phyloP scores from a whole-genome alignment of 2,113 vertebrate genomes.

The Calyptomena viridis region DNA sequence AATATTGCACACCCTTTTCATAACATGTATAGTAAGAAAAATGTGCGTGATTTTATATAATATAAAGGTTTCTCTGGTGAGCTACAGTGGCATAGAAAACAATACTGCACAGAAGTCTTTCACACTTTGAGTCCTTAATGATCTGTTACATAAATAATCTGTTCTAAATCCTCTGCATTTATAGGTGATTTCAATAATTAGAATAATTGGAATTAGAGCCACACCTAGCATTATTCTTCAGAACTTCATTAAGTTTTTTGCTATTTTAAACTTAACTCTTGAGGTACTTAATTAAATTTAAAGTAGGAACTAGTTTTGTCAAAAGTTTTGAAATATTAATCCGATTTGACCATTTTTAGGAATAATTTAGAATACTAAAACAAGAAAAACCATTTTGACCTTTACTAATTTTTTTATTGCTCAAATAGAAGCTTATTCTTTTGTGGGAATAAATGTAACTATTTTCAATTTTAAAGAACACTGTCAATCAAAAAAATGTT shows the following conservation, averaged over 20 bases:
- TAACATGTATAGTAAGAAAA: not conserved
- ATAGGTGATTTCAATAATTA: not conserved
- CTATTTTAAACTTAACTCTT: not conserved
- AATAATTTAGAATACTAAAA: not conserved
- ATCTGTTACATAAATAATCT: not conserved
- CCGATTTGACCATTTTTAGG: not conserved
- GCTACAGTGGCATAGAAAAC: not conserved
- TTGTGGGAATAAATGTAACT: not conserved
- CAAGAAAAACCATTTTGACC: not conserved
- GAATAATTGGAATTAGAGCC: not conserved
- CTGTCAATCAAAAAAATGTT: not conserved
- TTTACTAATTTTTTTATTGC: not conserved
- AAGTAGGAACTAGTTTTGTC: not conserved
- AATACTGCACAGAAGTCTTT: not conserved
- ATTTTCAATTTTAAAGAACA: not conserved
- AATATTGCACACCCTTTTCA: not conserved
- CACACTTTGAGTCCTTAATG: not conserved
- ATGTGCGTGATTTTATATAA: not conserved
- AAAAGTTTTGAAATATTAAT: not conserved
- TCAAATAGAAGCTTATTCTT: not conserved
- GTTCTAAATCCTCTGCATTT: not conserved
- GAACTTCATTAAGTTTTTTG: not conserved
- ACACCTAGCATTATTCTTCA: not conserved
- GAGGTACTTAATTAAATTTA: not conserved
- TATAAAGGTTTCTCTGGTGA: not conserved